Evolutionary conservation across 2,113 vertebrate genomes (phyloP).

Genomic region (Arothron firmamentum): DNA sequence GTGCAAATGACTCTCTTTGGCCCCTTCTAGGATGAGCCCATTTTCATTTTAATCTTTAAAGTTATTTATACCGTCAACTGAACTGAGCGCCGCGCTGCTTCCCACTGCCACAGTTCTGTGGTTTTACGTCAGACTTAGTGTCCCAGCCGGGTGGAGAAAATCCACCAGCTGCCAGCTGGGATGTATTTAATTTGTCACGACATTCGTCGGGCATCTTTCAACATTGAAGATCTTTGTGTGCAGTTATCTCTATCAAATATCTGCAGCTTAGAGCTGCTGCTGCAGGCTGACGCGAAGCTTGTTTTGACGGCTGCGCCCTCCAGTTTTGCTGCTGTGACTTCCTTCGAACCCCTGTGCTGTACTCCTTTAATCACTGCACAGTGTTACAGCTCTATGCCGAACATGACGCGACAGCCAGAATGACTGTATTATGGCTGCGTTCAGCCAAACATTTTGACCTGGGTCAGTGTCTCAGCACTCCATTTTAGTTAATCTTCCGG

Average conservation of each 20-base stretch:
- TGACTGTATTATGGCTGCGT: neutral
- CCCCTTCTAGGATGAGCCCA: neutral
- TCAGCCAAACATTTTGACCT: slow-evolving; percentile 6
- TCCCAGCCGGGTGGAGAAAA: slow-evolving; percentile 18
- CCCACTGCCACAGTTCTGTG: slow-evolving; percentile 4
- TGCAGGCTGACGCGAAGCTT: neutral
- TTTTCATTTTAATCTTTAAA: neutral
- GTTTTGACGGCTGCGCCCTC: neutral
- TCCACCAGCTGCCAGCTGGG: slow-evolving; percentile 14
- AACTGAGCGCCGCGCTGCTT: neutral
- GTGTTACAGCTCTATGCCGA: slow-evolving; percentile 15
- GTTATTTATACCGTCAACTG: too few species aligned
- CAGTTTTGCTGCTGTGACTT: slow-evolving; percentile 8
- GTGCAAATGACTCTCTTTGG: neutral
- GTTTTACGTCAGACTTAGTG: slow-evolving; percentile 28
- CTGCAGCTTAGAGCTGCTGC: neutral
- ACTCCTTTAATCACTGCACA: slow-evolving; percentile 11
- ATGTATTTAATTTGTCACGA: neutral
- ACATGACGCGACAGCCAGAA: neutral
- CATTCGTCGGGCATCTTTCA: neutral
- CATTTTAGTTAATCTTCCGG: slow-evolving; percentile 36
- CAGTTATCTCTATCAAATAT: neutral
- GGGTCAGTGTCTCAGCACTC: slow-evolving; percentile 31
- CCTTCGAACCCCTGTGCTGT: slow-evolving; percentile 3
- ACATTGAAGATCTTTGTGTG: neutral